Evolutionary conservation across 2,113 vertebrate genomes (phyloP).

Genomic region (Mustelus asterias): DNA sequence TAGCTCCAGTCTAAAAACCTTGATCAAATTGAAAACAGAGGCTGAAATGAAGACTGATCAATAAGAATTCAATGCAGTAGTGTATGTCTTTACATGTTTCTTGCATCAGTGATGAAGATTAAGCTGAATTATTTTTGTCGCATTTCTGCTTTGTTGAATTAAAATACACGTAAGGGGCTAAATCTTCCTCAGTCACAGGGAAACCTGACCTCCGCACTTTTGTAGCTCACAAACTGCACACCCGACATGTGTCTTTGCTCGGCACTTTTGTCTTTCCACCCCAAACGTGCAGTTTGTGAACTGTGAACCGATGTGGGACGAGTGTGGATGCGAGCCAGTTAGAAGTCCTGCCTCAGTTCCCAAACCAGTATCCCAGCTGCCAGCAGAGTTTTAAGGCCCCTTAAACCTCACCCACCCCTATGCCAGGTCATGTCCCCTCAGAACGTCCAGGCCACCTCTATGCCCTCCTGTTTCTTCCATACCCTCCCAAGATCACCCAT

Average conservation of each 20-base stretch:
- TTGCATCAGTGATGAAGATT: background rate
- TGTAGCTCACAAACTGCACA: background rate
- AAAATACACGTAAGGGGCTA: background rate
- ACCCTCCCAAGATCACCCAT: too few relatives aligned
- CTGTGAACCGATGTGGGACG: background rate
- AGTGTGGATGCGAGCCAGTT: background rate
- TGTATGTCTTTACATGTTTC: background rate
- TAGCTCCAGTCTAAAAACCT: background rate
- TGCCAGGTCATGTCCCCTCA: background rate
- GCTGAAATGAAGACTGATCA: background rate
- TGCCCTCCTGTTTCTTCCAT: background rate
- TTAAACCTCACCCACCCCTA: background rate
- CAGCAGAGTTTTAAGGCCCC: background rate
- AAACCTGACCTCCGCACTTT: background rate
- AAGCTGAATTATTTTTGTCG: background rate
- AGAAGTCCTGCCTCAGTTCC: background rate
- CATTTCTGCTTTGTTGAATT: background rate
- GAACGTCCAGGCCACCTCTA: background rate
- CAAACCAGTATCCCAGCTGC: background rate
- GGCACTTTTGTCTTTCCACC: background rate
- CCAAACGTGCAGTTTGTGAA: background rate
- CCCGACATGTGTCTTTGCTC: background rate
- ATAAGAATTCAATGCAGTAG: background rate
- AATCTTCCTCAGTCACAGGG: background rate
- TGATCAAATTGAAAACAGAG: background rate